A percentile compares a stretch with the other conserved stretches of the same genome.
phyloP scores from a whole-genome alignment of 1,140 invertebrate genomes.

The Triops cancriformis region DNA sequence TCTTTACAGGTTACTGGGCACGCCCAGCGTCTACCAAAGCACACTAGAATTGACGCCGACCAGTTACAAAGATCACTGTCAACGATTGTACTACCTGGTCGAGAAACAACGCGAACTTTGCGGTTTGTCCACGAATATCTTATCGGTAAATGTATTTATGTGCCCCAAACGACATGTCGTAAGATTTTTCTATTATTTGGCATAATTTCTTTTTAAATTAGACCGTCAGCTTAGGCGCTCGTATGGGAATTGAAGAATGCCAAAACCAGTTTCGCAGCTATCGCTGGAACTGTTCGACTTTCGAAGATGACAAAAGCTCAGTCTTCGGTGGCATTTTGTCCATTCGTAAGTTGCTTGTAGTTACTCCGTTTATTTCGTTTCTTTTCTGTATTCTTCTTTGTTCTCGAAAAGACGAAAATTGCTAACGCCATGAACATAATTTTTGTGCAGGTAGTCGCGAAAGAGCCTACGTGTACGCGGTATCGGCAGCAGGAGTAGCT shows the following conservation, averaged over 20 bases:
- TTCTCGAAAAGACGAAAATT: no score
- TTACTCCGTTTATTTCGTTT: constrained; percentile 11
- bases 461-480: constrained; percentile 71
- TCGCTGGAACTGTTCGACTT: constrained; percentile 81
- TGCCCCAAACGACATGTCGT: no score
- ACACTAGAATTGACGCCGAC: constrained; percentile 36
- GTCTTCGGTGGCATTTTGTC: constrained; percentile 60
- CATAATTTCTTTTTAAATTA: constrained; percentile 40
- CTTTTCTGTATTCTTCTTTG: constrained; percentile 19
- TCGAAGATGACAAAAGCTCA: constrained; percentile 48
- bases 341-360: constrained; percentile 37
- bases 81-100: constrained; percentile 42
- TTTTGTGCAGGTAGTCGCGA: constrained; percentile 65
- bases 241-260: constrained; percentile 79
- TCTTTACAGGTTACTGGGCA: constrained; percentile 22
- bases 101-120: constrained; percentile 46
- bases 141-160: constrained; percentile 33
- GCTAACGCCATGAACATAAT: constrained; percentile 7
- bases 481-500: constrained; percentile 80
- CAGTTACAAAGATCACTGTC: constrained; percentile 38
- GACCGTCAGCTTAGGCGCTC: constrained; percentile 62
- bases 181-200: not conserved
- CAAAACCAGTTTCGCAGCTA: constrained; percentile 77
- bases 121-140: constrained; percentile 40
- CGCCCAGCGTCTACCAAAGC: constrained; percentile 25